phyloP scores from a whole-genome alignment of 2,797 vertebrate genomes.

The Pangasius macronema region DNA sequence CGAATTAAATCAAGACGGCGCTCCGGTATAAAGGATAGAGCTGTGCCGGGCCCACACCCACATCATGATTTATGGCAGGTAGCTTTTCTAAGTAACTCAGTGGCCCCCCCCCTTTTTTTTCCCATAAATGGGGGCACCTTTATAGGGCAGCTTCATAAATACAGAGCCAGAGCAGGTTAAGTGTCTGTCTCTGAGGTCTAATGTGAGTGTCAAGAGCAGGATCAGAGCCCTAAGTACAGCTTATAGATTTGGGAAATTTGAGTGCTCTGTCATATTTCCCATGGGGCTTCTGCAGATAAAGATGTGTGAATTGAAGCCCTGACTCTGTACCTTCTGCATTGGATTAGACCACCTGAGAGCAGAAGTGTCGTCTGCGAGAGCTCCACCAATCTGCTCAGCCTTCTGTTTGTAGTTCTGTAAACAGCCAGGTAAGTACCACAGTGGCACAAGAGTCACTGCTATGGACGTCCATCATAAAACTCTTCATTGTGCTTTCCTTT shows the following conservation, averaged over 20 bases:
- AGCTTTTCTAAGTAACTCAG: neutral
- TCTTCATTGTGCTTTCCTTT: no score
- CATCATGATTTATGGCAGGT: conserved; percentile 20
- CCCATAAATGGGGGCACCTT: conserved; percentile 45
- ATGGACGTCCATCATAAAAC: neutral
- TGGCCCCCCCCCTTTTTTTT: conserved; percentile 39
- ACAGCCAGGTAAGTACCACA: neutral
- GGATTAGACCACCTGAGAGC: neutral
- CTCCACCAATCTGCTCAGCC: neutral
- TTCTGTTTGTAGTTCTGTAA: neutral
- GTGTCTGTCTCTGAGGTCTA: conserved; percentile 56
- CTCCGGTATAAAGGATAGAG: neutral
- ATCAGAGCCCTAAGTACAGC: conserved; percentile 39
- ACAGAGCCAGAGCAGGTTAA: conserved; percentile 62
- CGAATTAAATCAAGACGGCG: neutral
- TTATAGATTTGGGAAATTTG: conserved; percentile 4
- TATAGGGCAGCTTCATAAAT: conserved; percentile 68
- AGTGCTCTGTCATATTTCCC: conserved; percentile 7
- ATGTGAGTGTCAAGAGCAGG: conserved; percentile 34
- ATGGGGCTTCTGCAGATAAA: neutral
- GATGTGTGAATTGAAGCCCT: conserved; percentile 7
- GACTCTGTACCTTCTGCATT: neutral
- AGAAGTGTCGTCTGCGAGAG: neutral
- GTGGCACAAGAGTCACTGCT: neutral
- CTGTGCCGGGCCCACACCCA: conserved; percentile 11